Evolutionary conservation across 2,888 invertebrate species (phyloP).

Genomic region (Lottia scabra): DNA sequence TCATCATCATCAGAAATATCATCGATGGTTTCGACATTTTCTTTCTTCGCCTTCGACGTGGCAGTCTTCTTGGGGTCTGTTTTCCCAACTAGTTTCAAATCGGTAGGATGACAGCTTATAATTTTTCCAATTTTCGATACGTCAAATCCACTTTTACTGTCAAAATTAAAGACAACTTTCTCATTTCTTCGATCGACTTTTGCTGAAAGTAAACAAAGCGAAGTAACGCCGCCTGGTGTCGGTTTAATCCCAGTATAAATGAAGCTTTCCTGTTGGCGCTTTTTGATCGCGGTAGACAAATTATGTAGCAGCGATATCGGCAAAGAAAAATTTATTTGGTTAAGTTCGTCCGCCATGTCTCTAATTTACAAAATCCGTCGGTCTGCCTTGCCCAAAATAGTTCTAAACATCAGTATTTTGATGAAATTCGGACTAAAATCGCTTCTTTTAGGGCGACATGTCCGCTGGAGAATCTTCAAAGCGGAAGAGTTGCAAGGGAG

Average conservation of each 20-base stretch:
- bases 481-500: not conserved
- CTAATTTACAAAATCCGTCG: not conserved
- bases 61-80: no score
- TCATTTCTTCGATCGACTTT: not conserved
- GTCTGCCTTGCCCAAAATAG: not conserved
- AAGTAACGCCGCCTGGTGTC: not conserved
- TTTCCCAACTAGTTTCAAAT: not conserved
- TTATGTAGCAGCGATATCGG: not conserved
- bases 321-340: not conserved
- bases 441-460: not conserved
- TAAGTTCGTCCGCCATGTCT: not conserved
- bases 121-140: not conserved
- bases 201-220: not conserved
- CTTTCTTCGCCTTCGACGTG: no score
- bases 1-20: no score
- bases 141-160: not conserved
- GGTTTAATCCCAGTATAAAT: not conserved
- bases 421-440: not conserved
- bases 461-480: constrained; percentile 3
- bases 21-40: no score
- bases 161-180: not conserved
- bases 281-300: not conserved
- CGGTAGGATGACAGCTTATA: not conserved
- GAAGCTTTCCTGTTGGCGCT: not conserved
- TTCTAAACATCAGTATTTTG: not conserved